Evolutionary conservation across 1,140 invertebrate genomes (phyloP).

Genomic region (Conopomorpha cramerella): DNA sequence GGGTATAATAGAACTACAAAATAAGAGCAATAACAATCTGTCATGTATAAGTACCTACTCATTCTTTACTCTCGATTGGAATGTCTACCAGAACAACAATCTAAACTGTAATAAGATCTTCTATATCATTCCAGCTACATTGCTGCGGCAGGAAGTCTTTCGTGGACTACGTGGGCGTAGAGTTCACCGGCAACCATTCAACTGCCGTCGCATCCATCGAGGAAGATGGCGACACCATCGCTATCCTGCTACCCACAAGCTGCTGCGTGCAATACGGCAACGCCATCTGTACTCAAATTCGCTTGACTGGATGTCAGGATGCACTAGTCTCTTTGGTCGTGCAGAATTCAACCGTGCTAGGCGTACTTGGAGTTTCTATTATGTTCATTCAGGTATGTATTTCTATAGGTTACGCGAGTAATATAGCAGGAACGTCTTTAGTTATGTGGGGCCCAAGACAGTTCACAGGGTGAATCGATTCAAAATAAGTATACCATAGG

Average conservation of each 20-base stretch:
- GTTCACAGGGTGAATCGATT: too few relatives aligned
- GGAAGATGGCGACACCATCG: slow-evolving; percentile 11
- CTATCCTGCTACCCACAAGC: slow-evolving; percentile 18
- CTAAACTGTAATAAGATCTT: too few relatives aligned
- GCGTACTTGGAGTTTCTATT: slow-evolving; percentile 43
- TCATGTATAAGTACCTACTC: too few relatives aligned
- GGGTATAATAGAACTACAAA: too few relatives aligned
- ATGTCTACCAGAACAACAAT: too few relatives aligned
- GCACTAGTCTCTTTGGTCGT: slow-evolving; percentile 23
- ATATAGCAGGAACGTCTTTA: too few relatives aligned
- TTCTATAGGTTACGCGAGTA: too few relatives aligned
- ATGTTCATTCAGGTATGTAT: slow-evolving; percentile 41
- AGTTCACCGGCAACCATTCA: slow-evolving; percentile 24
- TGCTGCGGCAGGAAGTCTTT: slow-evolving; percentile 34
- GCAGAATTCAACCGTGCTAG: slow-evolving; percentile 37
- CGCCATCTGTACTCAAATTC: slow-evolving; percentile 17
- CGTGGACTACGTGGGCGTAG: slow-evolving; percentile 27
- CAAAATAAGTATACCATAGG: too few relatives aligned
- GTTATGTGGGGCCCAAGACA: too few relatives aligned
- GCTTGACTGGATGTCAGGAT: slow-evolving; percentile 21
- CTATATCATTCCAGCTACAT: slow-evolving; percentile 22
- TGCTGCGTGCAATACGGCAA: slow-evolving; percentile 20
- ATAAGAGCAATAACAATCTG: too few relatives aligned
- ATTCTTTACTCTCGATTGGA: too few relatives aligned
- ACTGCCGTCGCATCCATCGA: slow-evolving; percentile 16